These are phyloP conservation scores for Alligator mississippiensis DNA, from an alignment of 2,113 vertebrate species.

Conservation along the genomic window DNA sequence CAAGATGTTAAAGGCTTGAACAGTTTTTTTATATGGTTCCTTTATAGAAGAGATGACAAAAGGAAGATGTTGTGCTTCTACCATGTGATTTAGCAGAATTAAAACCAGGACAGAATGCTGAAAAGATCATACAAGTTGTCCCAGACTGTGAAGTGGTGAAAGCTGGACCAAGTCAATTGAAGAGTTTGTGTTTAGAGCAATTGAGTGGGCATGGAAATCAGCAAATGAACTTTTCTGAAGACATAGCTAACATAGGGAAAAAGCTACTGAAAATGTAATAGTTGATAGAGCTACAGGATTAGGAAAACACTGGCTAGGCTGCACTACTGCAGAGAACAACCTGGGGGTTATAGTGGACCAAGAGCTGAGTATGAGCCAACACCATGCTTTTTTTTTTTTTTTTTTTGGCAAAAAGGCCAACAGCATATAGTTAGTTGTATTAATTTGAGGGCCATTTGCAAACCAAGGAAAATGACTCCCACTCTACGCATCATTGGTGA, in stretches of 20 bases:
- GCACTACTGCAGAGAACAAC: neutral
- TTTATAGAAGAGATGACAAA: neutral
- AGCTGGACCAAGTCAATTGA: neutral
- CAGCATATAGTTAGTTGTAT: too few species aligned
- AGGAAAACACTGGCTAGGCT: neutral
- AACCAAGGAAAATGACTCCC: too few species aligned
- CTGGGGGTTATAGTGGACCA: too few species aligned
- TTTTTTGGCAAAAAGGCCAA: too few species aligned
- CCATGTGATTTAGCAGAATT: neutral
- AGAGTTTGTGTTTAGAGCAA: neutral
- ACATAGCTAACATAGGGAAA: neutral
- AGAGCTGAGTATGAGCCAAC: too few species aligned
- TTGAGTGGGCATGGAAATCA: neutral
- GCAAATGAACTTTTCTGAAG: neutral
- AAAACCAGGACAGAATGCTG: neutral
- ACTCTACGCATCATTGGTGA: too few species aligned
- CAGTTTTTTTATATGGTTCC: too few species aligned
- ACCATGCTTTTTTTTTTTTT: too few species aligned
- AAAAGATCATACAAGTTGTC: neutral
- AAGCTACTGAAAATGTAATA: neutral
- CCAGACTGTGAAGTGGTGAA: neutral
- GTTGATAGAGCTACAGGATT: neutral
- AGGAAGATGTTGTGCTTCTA: neutral
- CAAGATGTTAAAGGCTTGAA: neutral
- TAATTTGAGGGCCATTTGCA: too few species aligned